Percentiles rank a stretch among this genome's conserved stretches.
These are phyloP conservation scores for Hyles lineata DNA, from an alignment of 2,888 invertebrate genomes.

Conservation along the genomic window DNA sequence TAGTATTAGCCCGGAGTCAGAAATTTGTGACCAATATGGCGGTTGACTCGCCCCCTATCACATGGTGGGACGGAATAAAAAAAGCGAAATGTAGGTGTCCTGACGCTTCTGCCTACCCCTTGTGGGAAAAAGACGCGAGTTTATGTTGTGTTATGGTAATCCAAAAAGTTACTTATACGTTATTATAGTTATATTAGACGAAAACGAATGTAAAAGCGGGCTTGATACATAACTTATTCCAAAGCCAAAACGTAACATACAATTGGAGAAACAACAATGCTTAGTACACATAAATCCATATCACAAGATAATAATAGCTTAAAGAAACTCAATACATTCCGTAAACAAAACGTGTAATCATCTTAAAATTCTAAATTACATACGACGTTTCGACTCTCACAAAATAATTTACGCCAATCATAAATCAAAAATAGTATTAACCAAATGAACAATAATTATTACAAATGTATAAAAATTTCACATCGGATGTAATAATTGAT, in stretches of 20 bases:
- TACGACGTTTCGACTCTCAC: not conserved
- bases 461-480: not conserved
- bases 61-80: not conserved
- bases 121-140: not conserved
- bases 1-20: too few relatives aligned
- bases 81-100: not conserved
- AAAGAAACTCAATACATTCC: not conserved
- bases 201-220: too few relatives aligned
- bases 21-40: too few relatives aligned
- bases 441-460: slow-evolving; percentile 6
- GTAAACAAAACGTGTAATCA: not conserved
- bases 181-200: too few relatives aligned
- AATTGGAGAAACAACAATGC: too few relatives aligned
- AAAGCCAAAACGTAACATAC: too few relatives aligned
- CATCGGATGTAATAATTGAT: not conserved
- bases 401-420: not conserved
- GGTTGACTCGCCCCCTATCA: not conserved
- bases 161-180: too few relatives aligned
- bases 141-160: too few relatives aligned
- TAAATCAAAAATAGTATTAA: not conserved
- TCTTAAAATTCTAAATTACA: not conserved
- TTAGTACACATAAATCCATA: too few relatives aligned
- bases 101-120: not conserved
- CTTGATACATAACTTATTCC: too few relatives aligned
- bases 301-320: not conserved